Percentiles rank a stretch among this genome's conserved stretches.
phyloP scores from a whole-genome alignment of 2,797 vertebrate species.

The Lophura swinhoii region DNA sequence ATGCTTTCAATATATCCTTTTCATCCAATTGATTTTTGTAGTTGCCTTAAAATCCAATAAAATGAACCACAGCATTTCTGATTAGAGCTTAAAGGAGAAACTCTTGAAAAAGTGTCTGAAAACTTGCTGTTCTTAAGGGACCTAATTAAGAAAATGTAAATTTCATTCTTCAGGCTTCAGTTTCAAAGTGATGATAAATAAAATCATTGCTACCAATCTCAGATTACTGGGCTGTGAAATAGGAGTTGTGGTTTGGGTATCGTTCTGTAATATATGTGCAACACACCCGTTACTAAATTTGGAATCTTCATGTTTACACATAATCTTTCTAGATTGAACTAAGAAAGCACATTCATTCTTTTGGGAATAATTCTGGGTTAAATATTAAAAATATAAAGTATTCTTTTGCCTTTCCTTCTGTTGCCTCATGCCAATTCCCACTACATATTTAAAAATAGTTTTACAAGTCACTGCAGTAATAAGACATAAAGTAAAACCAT shows the following conservation, averaged over 20 bases:
- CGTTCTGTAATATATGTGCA: neutral
- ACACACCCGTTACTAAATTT: neutral
- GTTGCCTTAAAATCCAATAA: neutral
- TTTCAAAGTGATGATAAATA: slow-evolving; percentile 12
- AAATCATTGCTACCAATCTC: neutral
- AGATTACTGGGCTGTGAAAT: neutral
- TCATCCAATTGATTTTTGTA: slow-evolving; percentile 31
- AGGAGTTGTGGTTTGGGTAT: neutral
- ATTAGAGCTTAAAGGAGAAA: neutral
- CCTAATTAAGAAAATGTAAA: slow-evolving; percentile 48
- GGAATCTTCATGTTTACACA: neutral
- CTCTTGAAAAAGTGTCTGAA: slow-evolving; percentile 17
- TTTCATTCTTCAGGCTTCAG: neutral
- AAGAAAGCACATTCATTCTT: neutral
- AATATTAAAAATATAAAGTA: neutral
- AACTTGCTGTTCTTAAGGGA: slow-evolving; percentile 24
- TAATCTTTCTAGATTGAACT: neutral
- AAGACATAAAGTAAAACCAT: neutral
- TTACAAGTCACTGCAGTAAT: neutral
- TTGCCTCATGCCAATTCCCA: neutral
- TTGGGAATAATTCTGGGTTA: neutral
- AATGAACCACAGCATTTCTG: neutral
- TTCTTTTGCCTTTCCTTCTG: neutral
- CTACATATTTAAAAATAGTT: neutral
- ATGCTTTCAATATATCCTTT: neutral